Conservation (phyloP, 2,888 invertebrate genomes). For the Neocrepidodera transversa region DNA sequence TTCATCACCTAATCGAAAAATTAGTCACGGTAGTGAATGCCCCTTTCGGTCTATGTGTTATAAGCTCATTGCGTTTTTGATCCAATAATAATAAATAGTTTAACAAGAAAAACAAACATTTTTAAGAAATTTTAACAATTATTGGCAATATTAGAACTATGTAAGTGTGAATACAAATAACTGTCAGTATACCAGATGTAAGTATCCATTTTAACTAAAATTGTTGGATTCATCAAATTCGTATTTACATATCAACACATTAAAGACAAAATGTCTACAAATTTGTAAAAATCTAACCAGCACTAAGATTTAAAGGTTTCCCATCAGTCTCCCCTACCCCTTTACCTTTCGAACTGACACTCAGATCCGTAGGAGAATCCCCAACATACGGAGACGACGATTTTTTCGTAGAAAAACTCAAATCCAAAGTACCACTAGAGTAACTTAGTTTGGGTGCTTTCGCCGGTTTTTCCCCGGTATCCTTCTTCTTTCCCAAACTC, state of each 20-base stretch:
- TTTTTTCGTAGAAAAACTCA: conserved; percentile 58
- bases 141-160: too few relatives aligned
- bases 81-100: too few relatives aligned
- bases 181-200: neutral
- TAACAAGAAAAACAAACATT: too few relatives aligned
- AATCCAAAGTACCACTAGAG: conserved; percentile 61
- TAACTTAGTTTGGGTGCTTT: conserved; percentile 68
- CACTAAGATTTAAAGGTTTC: conserved; percentile 43
- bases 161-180: too few relatives aligned
- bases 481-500: conserved; percentile 50
- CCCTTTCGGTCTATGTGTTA: too few relatives aligned
- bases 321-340: conserved; percentile 33
- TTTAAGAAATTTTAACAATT: neutral
- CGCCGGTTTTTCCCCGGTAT: conserved; percentile 61
- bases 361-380: conserved; percentile 48
- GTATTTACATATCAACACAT: too few relatives aligned
- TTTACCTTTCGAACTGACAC: conserved; percentile 34
- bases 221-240: too few relatives aligned
- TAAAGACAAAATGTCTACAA: too few relatives aligned
- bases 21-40: too few relatives aligned
- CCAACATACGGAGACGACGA: conserved; percentile 43
- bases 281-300: neutral
- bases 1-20: too few relatives aligned
- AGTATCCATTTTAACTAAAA: too few relatives aligned
- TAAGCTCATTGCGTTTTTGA: too few relatives aligned